A percentile compares a stretch with the other conserved stretches of the same genome.
Conservation (phyloP, 2,797 vertebrate species). For the Hydrophis major region DNA sequence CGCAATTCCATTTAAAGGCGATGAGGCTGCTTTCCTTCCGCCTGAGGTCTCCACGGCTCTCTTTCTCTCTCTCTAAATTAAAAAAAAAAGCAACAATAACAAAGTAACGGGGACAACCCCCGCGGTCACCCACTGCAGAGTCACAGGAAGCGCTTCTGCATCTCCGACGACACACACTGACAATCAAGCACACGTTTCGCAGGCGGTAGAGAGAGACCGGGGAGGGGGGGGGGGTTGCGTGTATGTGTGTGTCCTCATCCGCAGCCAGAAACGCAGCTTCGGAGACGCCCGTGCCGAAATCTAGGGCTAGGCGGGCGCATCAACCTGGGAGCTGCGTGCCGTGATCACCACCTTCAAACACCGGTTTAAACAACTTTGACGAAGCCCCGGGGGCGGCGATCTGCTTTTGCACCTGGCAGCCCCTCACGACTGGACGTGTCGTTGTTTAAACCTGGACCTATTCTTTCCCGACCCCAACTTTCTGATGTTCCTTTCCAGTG, state of each 20-base stretch:
- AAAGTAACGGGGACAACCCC: background rate
- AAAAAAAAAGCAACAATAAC: background rate
- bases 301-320: background rate
- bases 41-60: conserved; percentile 49
- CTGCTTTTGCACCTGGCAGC: background rate
- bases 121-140: background rate
- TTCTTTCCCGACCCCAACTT: no score
- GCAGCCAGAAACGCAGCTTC: background rate
- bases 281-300: background rate
- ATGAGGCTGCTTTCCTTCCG: conserved; percentile 61
- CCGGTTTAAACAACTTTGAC: background rate
- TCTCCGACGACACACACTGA: no score
- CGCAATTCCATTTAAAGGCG: conserved; percentile 65
- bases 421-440: background rate
- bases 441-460: background rate
- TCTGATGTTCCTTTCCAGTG: background rate
- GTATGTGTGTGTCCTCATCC: no score
- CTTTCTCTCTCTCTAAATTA: background rate
- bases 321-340: background rate
- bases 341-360: background rate
- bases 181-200: accelerated
- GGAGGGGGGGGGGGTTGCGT: no score
- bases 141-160: background rate
- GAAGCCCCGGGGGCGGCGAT: no score
- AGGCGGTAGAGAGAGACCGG: background rate